These are phyloP conservation scores for Hartigia nigra DNA, from an alignment of 2,888 invertebrate species.

Conservation along the genomic window DNA sequence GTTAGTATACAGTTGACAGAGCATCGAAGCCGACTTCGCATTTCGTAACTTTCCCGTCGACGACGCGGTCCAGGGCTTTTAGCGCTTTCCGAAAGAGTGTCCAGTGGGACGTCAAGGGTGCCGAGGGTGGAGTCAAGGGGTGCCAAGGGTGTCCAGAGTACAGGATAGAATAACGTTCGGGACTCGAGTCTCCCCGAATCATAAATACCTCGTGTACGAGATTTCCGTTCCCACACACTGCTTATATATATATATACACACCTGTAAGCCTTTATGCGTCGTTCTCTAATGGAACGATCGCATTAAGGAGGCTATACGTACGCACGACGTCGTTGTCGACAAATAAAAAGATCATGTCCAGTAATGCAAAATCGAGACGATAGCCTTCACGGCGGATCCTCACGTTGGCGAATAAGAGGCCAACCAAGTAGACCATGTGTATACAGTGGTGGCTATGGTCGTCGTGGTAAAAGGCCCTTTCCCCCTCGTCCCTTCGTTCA, in stretches of 20 bases:
- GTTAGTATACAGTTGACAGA: background rate
- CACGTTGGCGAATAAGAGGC: background rate
- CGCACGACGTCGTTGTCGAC: background rate
- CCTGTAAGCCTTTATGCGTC: constrained; percentile 8
- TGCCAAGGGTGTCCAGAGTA: background rate
- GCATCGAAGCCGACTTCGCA: constrained; percentile 2
- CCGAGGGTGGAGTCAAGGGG: background rate
- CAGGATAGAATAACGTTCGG: background rate
- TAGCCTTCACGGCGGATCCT: background rate
- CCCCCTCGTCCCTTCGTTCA: too few relatives aligned
- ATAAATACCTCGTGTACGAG: background rate
- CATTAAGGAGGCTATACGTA: constrained; percentile 13
- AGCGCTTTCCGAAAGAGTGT: constrained; percentile 13
- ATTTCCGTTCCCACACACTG: background rate
- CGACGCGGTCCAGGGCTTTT: constrained; percentile 15
- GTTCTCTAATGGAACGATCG: constrained; percentile 11
- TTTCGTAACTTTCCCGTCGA: constrained; percentile 33
- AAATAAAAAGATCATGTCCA: background rate
- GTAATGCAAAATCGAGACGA: background rate
- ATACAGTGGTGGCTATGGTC: background rate
- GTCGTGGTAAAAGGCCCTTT: background rate
- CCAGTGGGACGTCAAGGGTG: constrained; percentile 28
- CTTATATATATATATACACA: background rate
- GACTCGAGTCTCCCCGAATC: background rate
- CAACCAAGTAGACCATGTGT: background rate